Percentiles rank a stretch among this genome's conserved stretches.
Evolutionary conservation across 2,797 vertebrate genomes (phyloP).

Genomic region (Eutrigla gurnardus): DNA sequence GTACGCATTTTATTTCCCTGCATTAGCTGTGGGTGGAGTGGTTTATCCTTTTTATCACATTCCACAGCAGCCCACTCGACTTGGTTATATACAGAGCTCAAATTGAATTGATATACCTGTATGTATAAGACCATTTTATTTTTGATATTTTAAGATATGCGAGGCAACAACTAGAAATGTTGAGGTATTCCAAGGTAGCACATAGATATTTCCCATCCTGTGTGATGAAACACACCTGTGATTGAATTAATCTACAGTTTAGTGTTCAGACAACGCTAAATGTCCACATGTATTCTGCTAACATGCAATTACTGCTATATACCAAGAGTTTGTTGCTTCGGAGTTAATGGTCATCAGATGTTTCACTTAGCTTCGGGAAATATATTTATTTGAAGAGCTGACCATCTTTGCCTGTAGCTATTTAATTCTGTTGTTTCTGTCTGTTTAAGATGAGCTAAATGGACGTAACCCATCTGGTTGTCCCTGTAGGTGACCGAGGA

Average conservation of each 20-base stretch:
- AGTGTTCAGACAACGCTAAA: slow-evolving; percentile 4
- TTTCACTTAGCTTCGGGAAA: slow-evolving; percentile 4
- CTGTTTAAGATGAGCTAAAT: slow-evolving; percentile 35
- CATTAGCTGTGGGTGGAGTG: neutral
- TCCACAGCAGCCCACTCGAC: no score
- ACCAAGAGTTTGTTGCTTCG: neutral
- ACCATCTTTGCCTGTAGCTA: slow-evolving; percentile 22
- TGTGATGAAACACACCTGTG: neutral
- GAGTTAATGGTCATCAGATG: slow-evolving; percentile 12
- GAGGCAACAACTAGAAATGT: slow-evolving; percentile 12
- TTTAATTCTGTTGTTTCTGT: slow-evolving; percentile 15
- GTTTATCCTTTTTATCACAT: no score
- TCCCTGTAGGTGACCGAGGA: slow-evolving; percentile 93
- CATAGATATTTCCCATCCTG: neutral
- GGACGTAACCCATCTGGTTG: slow-evolving; percentile 46
- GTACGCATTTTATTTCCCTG: slow-evolving; percentile 3
- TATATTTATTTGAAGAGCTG: slow-evolving; percentile 6
- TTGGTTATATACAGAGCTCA: no score
- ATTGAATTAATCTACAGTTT: neutral
- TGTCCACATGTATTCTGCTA: neutral
- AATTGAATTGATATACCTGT: no score
- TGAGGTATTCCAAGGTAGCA: slow-evolving; percentile 5
- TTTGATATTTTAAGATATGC: slow-evolving; percentile 45
- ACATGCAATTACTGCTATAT: neutral
- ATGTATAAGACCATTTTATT: no score